Percentiles rank a stretch among this genome's conserved stretches.
These are phyloP conservation scores for Spodoptera litura DNA, from an alignment of 1,140 invertebrate species.

Conservation along the genomic window DNA sequence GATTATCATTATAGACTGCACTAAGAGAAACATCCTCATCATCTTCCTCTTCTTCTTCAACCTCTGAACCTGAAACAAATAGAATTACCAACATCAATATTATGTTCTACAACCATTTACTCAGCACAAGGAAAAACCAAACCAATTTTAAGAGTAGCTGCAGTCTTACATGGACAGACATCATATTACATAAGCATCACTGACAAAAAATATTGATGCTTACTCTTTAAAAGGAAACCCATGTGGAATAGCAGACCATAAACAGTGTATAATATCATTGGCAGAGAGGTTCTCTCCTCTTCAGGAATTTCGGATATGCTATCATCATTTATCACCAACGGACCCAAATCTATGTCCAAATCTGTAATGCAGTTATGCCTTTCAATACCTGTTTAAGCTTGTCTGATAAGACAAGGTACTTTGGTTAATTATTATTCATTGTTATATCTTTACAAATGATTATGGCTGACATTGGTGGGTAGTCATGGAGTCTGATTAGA, in stretches of 20 bases:
- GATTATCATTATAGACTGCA: constrained; percentile 90
- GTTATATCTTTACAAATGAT: neutral
- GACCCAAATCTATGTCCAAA: constrained; percentile 81
- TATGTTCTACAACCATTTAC: neutral
- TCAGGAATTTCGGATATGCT: constrained; percentile 68
- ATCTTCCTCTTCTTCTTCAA: constrained; percentile 88
- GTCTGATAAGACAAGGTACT: neutral
- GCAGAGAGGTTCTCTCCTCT: constrained; percentile 77
- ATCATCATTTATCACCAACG: constrained; percentile 80
- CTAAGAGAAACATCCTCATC: constrained; percentile 90
- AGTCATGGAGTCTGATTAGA: too few species aligned
- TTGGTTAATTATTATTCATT: neutral
- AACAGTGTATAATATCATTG: constrained; percentile 82
- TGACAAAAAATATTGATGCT: constrained; percentile 75
- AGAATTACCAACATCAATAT: constrained; percentile 4
- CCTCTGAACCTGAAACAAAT: constrained; percentile 85
- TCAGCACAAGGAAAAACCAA: constrained; percentile 23
- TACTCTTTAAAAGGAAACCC: constrained; percentile 83
- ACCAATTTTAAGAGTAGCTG: neutral
- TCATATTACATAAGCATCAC: constrained; percentile 61
- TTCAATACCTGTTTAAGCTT: neutral
- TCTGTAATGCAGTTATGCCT: constrained; percentile 76
- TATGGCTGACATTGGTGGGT: neutral
- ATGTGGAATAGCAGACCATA: constrained; percentile 85
- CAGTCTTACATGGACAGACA: constrained; percentile 20